Conservation (phyloP, 2,797 vertebrate genomes). For the Apogon talboti region DNA sequence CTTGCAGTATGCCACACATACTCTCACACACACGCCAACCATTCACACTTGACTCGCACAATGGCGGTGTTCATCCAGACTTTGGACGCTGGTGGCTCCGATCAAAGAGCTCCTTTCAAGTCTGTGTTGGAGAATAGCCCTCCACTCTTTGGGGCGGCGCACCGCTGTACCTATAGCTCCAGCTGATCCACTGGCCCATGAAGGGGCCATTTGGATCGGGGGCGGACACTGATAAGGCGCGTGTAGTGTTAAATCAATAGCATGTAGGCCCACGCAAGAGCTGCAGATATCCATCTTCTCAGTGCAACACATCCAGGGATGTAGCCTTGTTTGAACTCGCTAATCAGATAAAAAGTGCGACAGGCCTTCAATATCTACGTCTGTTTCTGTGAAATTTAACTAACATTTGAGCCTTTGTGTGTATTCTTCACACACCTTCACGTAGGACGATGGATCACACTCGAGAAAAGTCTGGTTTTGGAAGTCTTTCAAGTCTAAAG, state of each 20-base stretch:
- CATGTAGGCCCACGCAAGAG: slow-evolving; percentile 40
- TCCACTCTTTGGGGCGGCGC: slow-evolving; percentile 36
- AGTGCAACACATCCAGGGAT: slow-evolving; percentile 24
- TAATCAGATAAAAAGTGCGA: slow-evolving; percentile 58
- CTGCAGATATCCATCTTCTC: slow-evolving; percentile 64
- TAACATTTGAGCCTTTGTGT: slow-evolving; percentile 20
- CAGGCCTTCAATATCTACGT: slow-evolving; percentile 17
- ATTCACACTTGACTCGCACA: slow-evolving; percentile 72
- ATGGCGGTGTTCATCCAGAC: slow-evolving; percentile 68
- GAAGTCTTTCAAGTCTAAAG: slow-evolving; percentile 69
- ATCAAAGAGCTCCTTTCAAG: slow-evolving; percentile 74
- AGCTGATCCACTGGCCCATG: slow-evolving; percentile 55
- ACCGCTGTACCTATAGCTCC: slow-evolving; percentile 55
- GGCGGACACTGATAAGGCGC: slow-evolving; percentile 59
- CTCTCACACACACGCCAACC: slow-evolving; percentile 48
- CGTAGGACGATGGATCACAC: slow-evolving; percentile 33
- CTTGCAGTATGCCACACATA: slow-evolving; percentile 22
- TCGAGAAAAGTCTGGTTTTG: slow-evolving; percentile 53
- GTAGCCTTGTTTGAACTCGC: slow-evolving; percentile 38
- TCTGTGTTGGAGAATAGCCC: slow-evolving; percentile 54
- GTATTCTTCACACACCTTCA: slow-evolving; percentile 27
- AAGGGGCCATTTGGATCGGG: slow-evolving; percentile 43
- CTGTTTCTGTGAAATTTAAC: slow-evolving; percentile 33
- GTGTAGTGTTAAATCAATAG: slow-evolving; percentile 63
- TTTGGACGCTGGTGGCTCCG: slow-evolving; percentile 46